Evolutionary conservation across 2,888 invertebrate species (phyloP).

Genomic region (Eilema caniola): DNA sequence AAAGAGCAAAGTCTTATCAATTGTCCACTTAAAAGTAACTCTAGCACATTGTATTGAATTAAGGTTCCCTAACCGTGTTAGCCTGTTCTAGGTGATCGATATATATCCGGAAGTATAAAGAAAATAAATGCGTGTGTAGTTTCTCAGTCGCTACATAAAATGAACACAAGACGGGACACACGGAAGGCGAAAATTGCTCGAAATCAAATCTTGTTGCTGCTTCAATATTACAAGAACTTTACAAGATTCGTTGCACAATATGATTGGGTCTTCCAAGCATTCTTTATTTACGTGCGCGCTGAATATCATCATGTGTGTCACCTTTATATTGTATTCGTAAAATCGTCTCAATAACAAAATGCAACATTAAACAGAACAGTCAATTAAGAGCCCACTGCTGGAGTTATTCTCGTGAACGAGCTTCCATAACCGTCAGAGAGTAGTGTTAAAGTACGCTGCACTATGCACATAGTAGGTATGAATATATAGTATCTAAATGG

Average conservation of each 20-base stretch:
- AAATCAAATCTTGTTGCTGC: slow-evolving; percentile 84
- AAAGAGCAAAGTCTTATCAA: slow-evolving; percentile 74
- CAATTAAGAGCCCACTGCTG: slow-evolving; percentile 65
- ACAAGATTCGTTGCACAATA: slow-evolving; percentile 87
- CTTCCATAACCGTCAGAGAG: slow-evolving; percentile 82
- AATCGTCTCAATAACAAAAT: slow-evolving; percentile 52
- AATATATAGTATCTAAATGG: slow-evolving; percentile 87
- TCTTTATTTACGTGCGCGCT: slow-evolving; percentile 81
- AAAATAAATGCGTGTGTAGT: slow-evolving; percentile 78
- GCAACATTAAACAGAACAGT: slow-evolving; percentile 61
- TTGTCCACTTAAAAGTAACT: slow-evolving; percentile 32
- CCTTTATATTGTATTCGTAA: slow-evolving; percentile 80
- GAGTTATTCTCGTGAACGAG: slow-evolving; percentile 75
- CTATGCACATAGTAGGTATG: slow-evolving; percentile 86
- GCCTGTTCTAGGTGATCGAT: slow-evolving; percentile 35
- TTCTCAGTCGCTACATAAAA: slow-evolving; percentile 77
- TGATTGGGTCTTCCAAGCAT: slow-evolving; percentile 86
- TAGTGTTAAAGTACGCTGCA: slow-evolving; percentile 83
- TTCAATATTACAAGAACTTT: slow-evolving; percentile 87
- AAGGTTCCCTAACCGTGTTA: slow-evolving; percentile 44
- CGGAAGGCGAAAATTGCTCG: slow-evolving; percentile 80
- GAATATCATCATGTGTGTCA: slow-evolving; percentile 75
- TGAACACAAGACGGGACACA: slow-evolving; percentile 81
- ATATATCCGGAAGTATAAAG: slow-evolving; percentile 33
- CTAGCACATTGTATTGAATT: slow-evolving; percentile 57